Base-by-base conservation (phyloP, 2,113 vertebrate species). In the Uria lomvia region DNA sequence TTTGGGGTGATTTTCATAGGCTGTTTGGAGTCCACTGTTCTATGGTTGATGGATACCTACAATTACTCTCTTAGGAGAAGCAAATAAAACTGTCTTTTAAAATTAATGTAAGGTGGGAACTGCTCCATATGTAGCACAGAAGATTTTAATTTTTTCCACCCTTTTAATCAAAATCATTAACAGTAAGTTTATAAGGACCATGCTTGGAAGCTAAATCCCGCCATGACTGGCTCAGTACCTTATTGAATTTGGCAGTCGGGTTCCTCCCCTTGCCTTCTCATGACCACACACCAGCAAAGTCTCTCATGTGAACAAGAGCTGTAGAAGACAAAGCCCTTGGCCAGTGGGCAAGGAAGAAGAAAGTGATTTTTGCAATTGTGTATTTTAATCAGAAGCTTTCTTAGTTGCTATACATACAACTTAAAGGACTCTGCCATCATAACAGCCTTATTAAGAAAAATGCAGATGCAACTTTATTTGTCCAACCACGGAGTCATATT, bases 101-200 rank as follows among this genome's bases (percentile, higher is more conserved):
- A 79, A 71, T 73, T 87, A 67, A 93, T 93, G 29, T 62, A 43
- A 52, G n/a, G 9, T 79, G 45, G 49, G 27, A 94, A 66, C 26
- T 12, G 50, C 22, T 59, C 15, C 32, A 27, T 81, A 71, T 72
- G 80, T 84, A 95, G 47, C 34, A 18, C n/a, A 49, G 42, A 80
- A 66, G 16, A 66, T 63, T 91, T 67, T 50, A 1, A 5, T 50
- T 83, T 92, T 90, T 89, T 42, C 34, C 15, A 55, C 14, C 7
- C 9, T 77, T 42, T 55, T 55, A 56, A 67, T 62, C 20, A 66
- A 83, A 93, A 90, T 38, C 15, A 32, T 60, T 88, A 62, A 26
- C 34, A 53, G 29, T 55, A 58, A 42, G 15, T 91, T 94, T 91
- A 58, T 18, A 84, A 92, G 34, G 24, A 66, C 34, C 12, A 2